A percentile compares a stretch with the other conserved stretches of the same genome.
Evolutionary conservation across 2,113 vertebrate genomes (phyloP).

Genomic region (Pseudonaja textilis): DNA sequence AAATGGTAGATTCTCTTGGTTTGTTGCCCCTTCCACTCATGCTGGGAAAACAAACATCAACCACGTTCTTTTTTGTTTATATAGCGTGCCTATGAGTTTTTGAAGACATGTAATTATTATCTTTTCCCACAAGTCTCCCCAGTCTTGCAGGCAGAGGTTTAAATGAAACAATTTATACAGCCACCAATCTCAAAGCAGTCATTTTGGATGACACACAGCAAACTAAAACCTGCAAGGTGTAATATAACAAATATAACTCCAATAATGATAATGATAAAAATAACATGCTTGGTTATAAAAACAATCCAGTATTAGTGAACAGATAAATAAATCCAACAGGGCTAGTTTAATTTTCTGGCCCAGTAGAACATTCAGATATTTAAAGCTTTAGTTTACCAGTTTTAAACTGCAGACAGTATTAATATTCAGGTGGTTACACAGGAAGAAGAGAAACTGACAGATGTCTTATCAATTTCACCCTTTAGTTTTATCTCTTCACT

Average conservation of each 20-base stretch:
- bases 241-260: background rate
- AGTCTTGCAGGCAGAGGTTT: background rate
- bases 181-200: background rate
- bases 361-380: background rate
- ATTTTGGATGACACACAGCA: background rate
- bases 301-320: background rate
- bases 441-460: background rate
- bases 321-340: background rate
- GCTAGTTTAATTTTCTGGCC: background rate
- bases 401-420: background rate
- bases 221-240: background rate
- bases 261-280: background rate
- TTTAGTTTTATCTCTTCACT: background rate
- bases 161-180: background rate
- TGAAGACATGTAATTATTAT: background rate
- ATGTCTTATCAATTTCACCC: background rate
- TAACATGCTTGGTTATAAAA: background rate
- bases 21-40: background rate
- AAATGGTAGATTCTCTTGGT: background rate
- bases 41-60: background rate
- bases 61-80: background rate
- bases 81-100: background rate
- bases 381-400: background rate
- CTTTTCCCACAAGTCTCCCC: background rate
- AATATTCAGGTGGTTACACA: background rate